These are phyloP conservation scores for Uloborus diversus DNA, from an alignment of 1,140 invertebrate species.

Conservation along the genomic window DNA sequence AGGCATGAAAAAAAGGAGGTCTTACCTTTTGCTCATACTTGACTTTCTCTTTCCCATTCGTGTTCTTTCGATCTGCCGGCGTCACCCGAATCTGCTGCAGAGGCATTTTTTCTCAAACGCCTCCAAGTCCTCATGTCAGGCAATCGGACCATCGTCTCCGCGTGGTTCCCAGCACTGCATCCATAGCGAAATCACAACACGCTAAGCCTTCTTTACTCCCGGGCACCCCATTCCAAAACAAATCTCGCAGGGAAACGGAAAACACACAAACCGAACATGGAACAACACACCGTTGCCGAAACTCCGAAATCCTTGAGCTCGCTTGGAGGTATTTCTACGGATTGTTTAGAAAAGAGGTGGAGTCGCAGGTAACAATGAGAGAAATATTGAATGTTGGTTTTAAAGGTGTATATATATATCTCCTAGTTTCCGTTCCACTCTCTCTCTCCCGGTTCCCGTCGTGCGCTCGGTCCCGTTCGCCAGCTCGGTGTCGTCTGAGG, in stretches of 20 bases:
- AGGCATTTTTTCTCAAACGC: constrained; percentile 36
- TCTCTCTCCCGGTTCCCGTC: background rate
- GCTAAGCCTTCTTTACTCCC: background rate
- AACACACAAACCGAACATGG: too few species aligned
- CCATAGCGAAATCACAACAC: background rate
- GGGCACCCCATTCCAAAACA: constrained; percentile 16
- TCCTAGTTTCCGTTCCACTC: background rate
- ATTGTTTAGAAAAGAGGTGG: too few species aligned
- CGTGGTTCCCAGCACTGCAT: background rate
- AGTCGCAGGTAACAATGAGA: too few species aligned
- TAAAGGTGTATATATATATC: background rate
- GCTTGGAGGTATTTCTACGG: too few species aligned
- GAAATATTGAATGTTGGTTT: too few species aligned
- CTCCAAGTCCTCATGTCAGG: constrained; percentile 13
- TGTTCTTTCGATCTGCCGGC: constrained; percentile 32
- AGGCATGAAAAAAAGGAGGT: too few species aligned
- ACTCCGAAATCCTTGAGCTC: too few species aligned
- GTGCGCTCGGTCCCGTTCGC: background rate
- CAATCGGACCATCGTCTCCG: background rate
- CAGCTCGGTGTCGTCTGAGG: background rate
- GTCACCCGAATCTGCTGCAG: constrained; percentile 51
- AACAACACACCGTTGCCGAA: too few species aligned
- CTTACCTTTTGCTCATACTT: constrained; percentile 46
- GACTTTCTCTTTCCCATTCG: constrained; percentile 44
- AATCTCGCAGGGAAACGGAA: background rate